phyloP scores from a whole-genome alignment of 2,888 invertebrate species.

The Choreutis nemorana region DNA sequence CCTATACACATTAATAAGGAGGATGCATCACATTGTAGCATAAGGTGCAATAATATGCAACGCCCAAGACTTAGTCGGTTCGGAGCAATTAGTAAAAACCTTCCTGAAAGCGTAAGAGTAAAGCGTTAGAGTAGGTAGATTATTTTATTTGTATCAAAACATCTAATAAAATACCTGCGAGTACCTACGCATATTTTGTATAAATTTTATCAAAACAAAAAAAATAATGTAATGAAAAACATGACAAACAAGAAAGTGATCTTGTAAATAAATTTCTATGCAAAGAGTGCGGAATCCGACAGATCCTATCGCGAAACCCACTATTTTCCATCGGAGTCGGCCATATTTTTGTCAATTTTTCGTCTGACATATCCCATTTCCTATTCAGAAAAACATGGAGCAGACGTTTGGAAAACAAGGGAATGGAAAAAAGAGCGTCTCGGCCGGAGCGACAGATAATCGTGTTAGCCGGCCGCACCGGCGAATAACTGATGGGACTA shows the following conservation, averaged over 20 bases:
- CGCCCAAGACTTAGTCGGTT: too few species aligned
- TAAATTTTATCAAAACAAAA: neutral
- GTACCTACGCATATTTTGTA: too few species aligned
- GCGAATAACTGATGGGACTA: conserved; percentile 56
- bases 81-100: too few species aligned
- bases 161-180: too few species aligned
- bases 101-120: too few species aligned
- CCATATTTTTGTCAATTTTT: conserved; percentile 65
- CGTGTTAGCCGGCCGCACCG: conserved; percentile 59
- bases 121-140: too few species aligned
- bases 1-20: too few species aligned
- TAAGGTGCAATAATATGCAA: too few species aligned
- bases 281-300: conserved; percentile 30
- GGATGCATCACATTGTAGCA: too few species aligned
- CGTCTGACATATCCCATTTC: conserved; percentile 64
- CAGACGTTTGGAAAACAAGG: conserved; percentile 63
- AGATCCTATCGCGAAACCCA: conserved; percentile 58
- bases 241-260: conserved; percentile 37
- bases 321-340: conserved; percentile 53
- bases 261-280: conserved; percentile 42
- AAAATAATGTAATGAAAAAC: neutral
- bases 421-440: conserved; percentile 58
- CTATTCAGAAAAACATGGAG: conserved; percentile 62
- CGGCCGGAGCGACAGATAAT: conserved; percentile 62
- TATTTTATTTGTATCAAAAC: too few species aligned